These are phyloP conservation scores for Brachystomella parvula DNA, from an alignment of 1,140 invertebrate species.

Conservation along the genomic window DNA sequence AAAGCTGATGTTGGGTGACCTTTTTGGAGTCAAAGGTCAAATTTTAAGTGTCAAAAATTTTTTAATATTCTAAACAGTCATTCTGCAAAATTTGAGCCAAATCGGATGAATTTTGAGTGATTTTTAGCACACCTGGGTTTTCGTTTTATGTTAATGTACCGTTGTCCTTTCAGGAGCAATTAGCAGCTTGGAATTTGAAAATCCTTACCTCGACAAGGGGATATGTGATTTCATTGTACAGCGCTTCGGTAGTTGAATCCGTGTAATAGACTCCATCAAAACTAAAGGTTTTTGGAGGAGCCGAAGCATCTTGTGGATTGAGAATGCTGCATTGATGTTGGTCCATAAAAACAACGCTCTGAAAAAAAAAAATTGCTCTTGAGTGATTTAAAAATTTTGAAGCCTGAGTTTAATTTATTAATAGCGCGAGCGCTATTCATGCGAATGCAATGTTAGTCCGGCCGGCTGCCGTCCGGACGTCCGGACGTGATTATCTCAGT, in stretches of 20 bases:
- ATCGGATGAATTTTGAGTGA: too few relatives aligned
- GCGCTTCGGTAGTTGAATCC: slow-evolving; percentile 52
- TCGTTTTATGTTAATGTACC: too few relatives aligned
- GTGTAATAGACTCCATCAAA: slow-evolving; percentile 56
- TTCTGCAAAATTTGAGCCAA: too few relatives aligned
- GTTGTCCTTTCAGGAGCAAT: too few relatives aligned
- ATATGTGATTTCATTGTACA: slow-evolving; percentile 61
- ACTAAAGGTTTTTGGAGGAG: slow-evolving; percentile 62
- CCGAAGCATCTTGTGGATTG: slow-evolving; percentile 52
- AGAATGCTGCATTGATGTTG: slow-evolving; percentile 51
- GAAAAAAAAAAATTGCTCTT: slow-evolving; percentile 39
- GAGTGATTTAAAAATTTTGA: not conserved
- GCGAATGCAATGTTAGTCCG: not conserved
- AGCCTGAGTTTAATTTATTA: not conserved
- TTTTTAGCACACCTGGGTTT: too few relatives aligned
- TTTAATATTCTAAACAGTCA: too few relatives aligned
- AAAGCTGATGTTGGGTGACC: too few relatives aligned
- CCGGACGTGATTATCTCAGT: too few relatives aligned
- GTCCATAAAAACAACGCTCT: slow-evolving; percentile 69
- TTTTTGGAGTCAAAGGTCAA: too few relatives aligned
- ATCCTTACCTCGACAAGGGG: slow-evolving; percentile 57
- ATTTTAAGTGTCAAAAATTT: too few relatives aligned
- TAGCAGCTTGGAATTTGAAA: not conserved
- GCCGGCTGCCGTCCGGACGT: too few relatives aligned
- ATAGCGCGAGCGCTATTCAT: not conserved